Conservation (phyloP, 2,888 invertebrate genomes). For the Drosophila prolongata region DNA sequence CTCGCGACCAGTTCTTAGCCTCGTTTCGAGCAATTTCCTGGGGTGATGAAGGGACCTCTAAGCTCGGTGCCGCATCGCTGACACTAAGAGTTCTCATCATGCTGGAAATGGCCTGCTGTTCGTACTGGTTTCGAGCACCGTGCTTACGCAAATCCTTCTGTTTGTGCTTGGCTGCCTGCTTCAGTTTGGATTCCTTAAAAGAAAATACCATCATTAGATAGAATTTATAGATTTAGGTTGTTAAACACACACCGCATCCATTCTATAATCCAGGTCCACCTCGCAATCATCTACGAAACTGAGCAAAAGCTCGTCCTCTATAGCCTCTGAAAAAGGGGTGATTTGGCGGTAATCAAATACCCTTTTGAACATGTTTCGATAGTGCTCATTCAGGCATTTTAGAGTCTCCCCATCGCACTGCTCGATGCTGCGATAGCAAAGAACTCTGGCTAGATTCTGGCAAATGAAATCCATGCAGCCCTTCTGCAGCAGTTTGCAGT, state of each 20-base stretch:
- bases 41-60: slow-evolving; percentile 42
- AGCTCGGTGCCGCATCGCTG: slow-evolving; percentile 53
- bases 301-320: slow-evolving; percentile 86
- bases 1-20: slow-evolving; percentile 81
- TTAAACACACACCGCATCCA: slow-evolving; percentile 69
- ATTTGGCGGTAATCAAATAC: slow-evolving; percentile 87
- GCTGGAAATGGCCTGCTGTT: slow-evolving; percentile 82
- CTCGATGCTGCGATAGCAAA: slow-evolving; percentile 89
- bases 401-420: slow-evolving; percentile 87
- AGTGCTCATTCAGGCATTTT: slow-evolving; percentile 88
- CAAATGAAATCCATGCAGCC: slow-evolving; percentile 92
- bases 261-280: slow-evolving; percentile 86
- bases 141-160: slow-evolving; percentile 72
- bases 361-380: slow-evolving; percentile 86
- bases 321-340: slow-evolving; percentile 89
- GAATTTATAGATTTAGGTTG: background rate
- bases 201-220: background rate
- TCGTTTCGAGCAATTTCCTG: slow-evolving; percentile 57
- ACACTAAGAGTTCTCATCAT: slow-evolving; percentile 81
- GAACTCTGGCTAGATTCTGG: slow-evolving; percentile 89
- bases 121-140: slow-evolving; percentile 78
- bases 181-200: slow-evolving; percentile 50
- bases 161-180: slow-evolving; percentile 62
- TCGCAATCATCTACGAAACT: slow-evolving; percentile 84
- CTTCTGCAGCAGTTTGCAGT: slow-evolving; percentile 89